Conservation (phyloP, 2,888 invertebrate species). For the Nomada fabriciana region DNA sequence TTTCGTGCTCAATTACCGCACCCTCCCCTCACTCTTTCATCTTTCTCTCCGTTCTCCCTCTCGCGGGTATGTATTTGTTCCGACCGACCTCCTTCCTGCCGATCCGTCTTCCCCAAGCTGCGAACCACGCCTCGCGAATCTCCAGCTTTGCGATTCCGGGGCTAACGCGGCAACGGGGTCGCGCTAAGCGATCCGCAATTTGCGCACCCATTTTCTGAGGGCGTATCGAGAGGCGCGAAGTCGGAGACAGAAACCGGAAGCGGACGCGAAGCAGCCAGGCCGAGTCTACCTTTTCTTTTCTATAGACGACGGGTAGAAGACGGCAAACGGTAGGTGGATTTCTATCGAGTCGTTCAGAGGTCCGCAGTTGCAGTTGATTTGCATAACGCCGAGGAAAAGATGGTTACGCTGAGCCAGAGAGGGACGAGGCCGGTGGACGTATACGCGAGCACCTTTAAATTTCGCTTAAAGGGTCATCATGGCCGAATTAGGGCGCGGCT, state of each 20-base stretch:
- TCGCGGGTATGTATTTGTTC: background rate
- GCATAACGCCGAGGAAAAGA: constrained; percentile 50
- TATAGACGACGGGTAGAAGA: constrained; percentile 4
- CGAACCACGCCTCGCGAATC: constrained; percentile 10
- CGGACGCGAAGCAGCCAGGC: background rate
- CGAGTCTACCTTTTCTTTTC: constrained; percentile 43
- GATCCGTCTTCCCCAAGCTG: constrained; percentile 43
- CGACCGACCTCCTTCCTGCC: constrained; percentile 30
- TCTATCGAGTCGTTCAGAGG: constrained; percentile 70
- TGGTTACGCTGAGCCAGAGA: background rate
- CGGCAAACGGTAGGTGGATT: constrained; percentile 32
- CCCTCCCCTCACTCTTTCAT: constrained; percentile 30
- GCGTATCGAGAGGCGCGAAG: background rate
- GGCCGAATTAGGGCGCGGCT: constrained; percentile 68
- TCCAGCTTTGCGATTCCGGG: constrained; percentile 33
- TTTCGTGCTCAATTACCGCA: constrained; percentile 55
- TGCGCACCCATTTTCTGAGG: background rate
- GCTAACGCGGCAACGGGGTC: constrained; percentile 17
- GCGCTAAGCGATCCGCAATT: constrained; percentile 30
- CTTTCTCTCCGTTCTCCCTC: constrained; percentile 36
- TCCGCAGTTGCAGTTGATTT: constrained; percentile 76
- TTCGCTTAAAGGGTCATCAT: constrained; percentile 77
- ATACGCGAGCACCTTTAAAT: constrained; percentile 68
- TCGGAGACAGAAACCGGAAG: background rate
- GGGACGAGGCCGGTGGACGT: background rate